Base-by-base conservation (phyloP, 2,888 invertebrate genomes). In the Tachina lurida region DNA sequence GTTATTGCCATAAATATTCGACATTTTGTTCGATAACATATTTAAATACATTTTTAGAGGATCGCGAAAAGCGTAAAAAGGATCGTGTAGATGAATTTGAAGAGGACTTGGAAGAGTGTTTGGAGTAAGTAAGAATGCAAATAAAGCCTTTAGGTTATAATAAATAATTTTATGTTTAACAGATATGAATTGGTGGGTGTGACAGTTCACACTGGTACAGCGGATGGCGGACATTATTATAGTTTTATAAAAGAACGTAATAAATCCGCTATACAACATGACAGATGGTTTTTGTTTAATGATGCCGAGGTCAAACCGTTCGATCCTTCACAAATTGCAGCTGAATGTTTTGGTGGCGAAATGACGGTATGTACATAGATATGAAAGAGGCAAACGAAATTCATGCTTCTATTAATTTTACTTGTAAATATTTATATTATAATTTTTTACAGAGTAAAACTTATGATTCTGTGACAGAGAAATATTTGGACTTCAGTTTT, bases 191-290 rank as follows among this genome's bases (percentile, higher is more conserved):
- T 98, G 87, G 97, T 97, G 86, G 98, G 98, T 13, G 98, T 98
- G 13, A 98, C 98, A 0, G 98, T 98, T 0, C 98, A 98, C 93
- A 98, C 98, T 17, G 98, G 98, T n/a, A 98, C 98, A 0, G 98
- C 98, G 1, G 98, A 98, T 92, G 98, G 98, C 75, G 98, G 98
- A 0, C 98, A 98, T 93, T 98, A 98, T 93, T 98, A 98, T 93
- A 96, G 97, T 94, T 98, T 98, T 92, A 98, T 98, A 87, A 95
- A 98, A 88, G 98, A 98, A 93, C 94, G 98, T 52, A 95, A 95
- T 87, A 94, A 95, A 82, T 90, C 88, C 63, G 94, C 93, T 1
- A 95, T 94, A 70, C 94, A 94, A 47, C 95, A 96, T 89, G 98
- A 98, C 93, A 97, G 98, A 89, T 98, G 98, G 98, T 95, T 97